Conservation (phyloP, 53 echinoderm and acorn worm genomes). For the Stichopus horrens region DNA sequence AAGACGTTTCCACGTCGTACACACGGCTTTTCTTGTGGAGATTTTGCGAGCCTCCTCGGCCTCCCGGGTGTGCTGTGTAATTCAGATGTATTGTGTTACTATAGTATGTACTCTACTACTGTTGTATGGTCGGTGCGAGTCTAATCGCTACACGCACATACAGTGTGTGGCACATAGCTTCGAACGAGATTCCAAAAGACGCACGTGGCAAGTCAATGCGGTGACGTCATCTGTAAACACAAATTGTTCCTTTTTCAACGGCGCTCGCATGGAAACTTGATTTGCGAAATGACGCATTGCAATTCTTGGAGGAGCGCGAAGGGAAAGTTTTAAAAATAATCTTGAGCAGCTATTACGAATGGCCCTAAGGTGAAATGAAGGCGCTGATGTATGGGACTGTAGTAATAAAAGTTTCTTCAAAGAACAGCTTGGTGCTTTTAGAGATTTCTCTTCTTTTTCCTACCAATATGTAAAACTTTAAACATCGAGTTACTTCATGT, state of each 20-base stretch:
- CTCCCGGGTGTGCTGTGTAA: not conserved
- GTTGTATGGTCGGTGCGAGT: not conserved
- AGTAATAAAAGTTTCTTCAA: too few species aligned
- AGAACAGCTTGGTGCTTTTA: too few species aligned
- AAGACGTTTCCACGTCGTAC: not conserved
- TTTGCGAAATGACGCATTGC: too few species aligned
- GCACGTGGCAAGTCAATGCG: slow-evolving; percentile 44
- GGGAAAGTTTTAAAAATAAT: too few species aligned
- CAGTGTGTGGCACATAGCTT: not conserved
- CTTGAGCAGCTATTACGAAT: too few species aligned
- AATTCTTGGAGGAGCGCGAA: too few species aligned
- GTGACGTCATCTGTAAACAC: slow-evolving; percentile 28
- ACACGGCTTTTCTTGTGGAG: too few species aligned
- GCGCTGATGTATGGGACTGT: too few species aligned
- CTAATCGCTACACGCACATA: not conserved
- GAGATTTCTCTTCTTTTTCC: too few species aligned
- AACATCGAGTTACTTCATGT: too few species aligned
- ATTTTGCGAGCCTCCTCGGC: not conserved
- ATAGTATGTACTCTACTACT: not conserved
- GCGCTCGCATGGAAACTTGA: not conserved
- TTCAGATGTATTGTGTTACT: not conserved
- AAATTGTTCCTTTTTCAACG: not conserved
- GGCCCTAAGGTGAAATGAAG: too few species aligned
- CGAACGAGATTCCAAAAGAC: slow-evolving; percentile 21
- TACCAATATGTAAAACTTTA: too few species aligned